phyloP scores from a whole-genome alignment of 2,888 invertebrate genomes.

The Polydesmus complanatus region DNA sequence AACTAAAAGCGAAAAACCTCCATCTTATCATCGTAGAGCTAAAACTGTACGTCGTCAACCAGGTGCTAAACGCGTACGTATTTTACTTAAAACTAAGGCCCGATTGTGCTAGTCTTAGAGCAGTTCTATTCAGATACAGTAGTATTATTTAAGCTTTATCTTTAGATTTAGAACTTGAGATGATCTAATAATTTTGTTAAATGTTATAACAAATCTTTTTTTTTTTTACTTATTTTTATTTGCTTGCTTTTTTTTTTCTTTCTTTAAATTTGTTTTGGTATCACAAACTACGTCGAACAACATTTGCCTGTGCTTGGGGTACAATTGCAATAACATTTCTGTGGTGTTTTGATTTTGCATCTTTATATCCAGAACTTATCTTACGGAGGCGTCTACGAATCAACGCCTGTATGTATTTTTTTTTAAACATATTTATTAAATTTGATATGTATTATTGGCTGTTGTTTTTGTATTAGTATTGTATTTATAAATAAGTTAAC shows the following conservation, averaged over 20 bases:
- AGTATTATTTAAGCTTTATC: no score
- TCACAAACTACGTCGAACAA: neutral
- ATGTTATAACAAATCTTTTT: neutral
- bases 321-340: neutral
- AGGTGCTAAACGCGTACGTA: constrained; percentile 12
- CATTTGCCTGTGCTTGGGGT: neutral
- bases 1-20: constrained; percentile 15
- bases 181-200: no score
- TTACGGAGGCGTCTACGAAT: neutral
- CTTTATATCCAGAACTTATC: neutral
- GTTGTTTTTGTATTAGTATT: neutral
- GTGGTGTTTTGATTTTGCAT: neutral
- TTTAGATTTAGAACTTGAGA: no score
- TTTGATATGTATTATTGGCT: neutral
- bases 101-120: no score
- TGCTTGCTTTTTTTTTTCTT: neutral
- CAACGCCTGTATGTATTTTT: constrained; percentile 8
- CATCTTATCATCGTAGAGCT: constrained; percentile 1
- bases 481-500: no score
- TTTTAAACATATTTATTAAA: neutral
- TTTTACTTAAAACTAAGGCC: neutral
- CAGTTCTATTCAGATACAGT: no score
- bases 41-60: constrained; percentile 3
- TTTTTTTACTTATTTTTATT: neutral
- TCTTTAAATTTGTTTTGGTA: neutral